Percentiles rank a stretch among this genome's conserved stretches.
Conservation (phyloP, 2,888 invertebrate genomes). For the Mactromeris polynyma region DNA sequence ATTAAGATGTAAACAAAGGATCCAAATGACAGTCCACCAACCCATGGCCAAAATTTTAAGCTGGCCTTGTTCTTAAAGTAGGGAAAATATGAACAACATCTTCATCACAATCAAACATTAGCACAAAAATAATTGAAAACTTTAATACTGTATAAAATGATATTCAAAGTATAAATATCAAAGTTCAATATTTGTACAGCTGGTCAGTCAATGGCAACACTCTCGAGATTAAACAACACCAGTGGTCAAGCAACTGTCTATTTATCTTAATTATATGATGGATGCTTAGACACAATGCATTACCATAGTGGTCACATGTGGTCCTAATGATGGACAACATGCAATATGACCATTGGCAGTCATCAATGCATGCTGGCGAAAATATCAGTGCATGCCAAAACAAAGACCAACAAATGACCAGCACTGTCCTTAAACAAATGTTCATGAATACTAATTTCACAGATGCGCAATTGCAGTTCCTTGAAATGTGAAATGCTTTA, state of each 20-base stretch:
- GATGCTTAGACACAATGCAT: slow-evolving; percentile 40
- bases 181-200: slow-evolving; percentile 42
- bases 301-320: slow-evolving; percentile 40
- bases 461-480: background rate
- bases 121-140: background rate
- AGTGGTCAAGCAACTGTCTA: slow-evolving; percentile 46
- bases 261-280: slow-evolving; percentile 59
- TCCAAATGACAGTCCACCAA: too few relatives aligned
- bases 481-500: background rate
- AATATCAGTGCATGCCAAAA: background rate
- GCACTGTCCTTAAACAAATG: background rate
- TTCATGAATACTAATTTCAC: background rate
- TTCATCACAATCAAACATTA: background rate
- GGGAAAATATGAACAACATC: background rate
- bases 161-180: background rate
- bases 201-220: slow-evolving; percentile 21
- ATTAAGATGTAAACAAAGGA: too few relatives aligned
- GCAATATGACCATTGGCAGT: slow-evolving; percentile 32
- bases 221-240: slow-evolving; percentile 28
- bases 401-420: slow-evolving; percentile 1
- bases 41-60: too few relatives aligned
- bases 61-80: too few relatives aligned
- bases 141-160: background rate
- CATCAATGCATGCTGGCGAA: slow-evolving; percentile 22
- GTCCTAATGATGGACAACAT: slow-evolving; percentile 39